Conservation (phyloP, 2,888 invertebrate genomes). For the Lampropteryx suffumata region DNA sequence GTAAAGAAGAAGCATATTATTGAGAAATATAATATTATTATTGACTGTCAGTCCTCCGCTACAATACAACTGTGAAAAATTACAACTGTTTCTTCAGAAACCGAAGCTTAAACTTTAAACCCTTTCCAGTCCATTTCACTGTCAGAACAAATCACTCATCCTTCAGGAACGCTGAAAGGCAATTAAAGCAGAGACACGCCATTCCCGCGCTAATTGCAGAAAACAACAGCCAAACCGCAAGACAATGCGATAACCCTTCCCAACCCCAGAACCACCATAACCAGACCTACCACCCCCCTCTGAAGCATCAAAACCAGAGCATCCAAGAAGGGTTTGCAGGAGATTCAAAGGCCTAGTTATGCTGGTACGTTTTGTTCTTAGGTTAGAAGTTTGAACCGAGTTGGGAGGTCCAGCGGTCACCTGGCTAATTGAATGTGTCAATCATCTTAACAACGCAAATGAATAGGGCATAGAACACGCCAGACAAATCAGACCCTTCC, state of each 20-base stretch:
- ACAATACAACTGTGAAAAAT: too few relatives aligned
- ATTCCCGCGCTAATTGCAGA: conserved; percentile 73
- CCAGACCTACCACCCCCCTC: conserved; percentile 40
- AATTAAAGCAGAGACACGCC: conserved; percentile 74
- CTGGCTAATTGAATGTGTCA: conserved; percentile 90
- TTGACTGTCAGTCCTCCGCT: too few relatives aligned
- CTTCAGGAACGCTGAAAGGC: conserved; percentile 63
- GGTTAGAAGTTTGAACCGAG: conserved; percentile 55
- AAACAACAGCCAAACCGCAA: conserved; percentile 74
- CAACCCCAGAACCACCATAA: conserved; percentile 47
- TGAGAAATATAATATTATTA: too few relatives aligned
- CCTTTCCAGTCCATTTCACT: conserved; percentile 41
- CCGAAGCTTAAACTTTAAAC: conserved; percentile 32
- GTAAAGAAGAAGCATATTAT: too few relatives aligned
- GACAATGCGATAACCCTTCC: conserved; percentile 62
- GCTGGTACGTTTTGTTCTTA: conserved; percentile 56
- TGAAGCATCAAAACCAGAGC: conserved; percentile 8
- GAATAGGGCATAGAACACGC: conserved; percentile 73
- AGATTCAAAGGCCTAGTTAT: conserved; percentile 40
- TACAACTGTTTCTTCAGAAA: background rate
- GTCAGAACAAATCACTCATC: conserved; percentile 44
- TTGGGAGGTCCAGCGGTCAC: conserved; percentile 84
- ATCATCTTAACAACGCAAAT: conserved; percentile 89
- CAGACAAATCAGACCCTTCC: conserved; percentile 52
- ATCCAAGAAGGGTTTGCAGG: background rate